Evolutionary conservation across 2,797 vertebrate species (phyloP), one percentile per base, ranked within the genome.

Genomic region (Tenualosa ilisha): DNA sequence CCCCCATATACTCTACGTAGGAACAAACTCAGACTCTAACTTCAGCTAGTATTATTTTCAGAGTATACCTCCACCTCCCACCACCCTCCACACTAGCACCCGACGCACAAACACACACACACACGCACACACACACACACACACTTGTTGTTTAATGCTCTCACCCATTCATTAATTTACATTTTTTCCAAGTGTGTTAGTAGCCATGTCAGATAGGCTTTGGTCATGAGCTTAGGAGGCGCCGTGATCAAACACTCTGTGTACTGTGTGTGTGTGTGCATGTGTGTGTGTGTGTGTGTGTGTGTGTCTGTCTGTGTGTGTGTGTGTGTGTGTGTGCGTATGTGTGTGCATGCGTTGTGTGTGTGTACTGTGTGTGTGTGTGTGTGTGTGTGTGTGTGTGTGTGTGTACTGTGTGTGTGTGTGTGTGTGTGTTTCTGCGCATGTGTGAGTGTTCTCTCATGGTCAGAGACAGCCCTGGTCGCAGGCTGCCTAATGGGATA

Each of bases 121-220:
- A 26, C 63, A 83, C 63, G 59, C 63, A 59, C 61, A 54, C 81
- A 84, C 37, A 53, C 68, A 56, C 82, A 81, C 26, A 72, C 65
- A 37, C 11, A 37, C 4, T 13, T 31, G 20, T 6, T 53, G 54
- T 56, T 56, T 20, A 56, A 72, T 15, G 7, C 13, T 72, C 13
- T 46, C 13, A 79, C 5, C 12, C 72, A 79, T 40, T 79, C 37
- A 31, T 65, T 31, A 7, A 83, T 85, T 81, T 88, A 72, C 83
- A 49, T 54, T 85, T 83, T 81, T 31, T 85, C 11, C 68, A 53
- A 22, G 54, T 72, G 40, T 56, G 81, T 51, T n/a, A 79, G 53
- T 84, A 61, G 79, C 63, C 37, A 46, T 61, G 40, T 75, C 81
- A 75, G 11, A 82, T n/a, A 54, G 81, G 87, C 81, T 81, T 65